These are phyloP conservation scores for Apostichopus japonicus DNA, from an alignment of 35 echinoderm and acorn worm genomes.

Conservation along the genomic window DNA sequence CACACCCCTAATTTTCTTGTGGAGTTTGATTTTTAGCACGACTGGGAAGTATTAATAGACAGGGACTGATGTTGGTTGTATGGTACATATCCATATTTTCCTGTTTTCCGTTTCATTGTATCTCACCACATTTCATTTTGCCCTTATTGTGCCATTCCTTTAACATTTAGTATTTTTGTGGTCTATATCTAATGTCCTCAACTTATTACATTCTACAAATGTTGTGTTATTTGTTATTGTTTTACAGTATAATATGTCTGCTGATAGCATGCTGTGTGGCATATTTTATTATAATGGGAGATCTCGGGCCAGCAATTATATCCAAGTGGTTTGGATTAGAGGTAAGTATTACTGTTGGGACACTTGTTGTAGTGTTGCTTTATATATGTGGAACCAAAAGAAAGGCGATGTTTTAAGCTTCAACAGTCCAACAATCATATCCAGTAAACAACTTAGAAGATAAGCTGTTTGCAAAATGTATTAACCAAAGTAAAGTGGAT, in stretches of 20 bases:
- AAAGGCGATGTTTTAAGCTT: neutral
- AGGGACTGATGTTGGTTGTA: too few species aligned
- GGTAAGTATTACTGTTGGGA: slow-evolving; percentile 48
- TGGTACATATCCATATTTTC: too few species aligned
- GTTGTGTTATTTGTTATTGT: slow-evolving; percentile 21
- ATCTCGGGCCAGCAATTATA: slow-evolving; percentile 86
- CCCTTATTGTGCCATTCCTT: too few species aligned
- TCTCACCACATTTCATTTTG: too few species aligned
- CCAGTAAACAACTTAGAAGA: neutral
- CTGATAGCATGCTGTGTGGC: slow-evolving; percentile 85
- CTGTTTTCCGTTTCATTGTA: neutral
- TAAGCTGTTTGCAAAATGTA: neutral
- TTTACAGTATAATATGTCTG: slow-evolving; percentile 88
- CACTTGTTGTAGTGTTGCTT: too few species aligned
- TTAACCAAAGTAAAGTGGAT: neutral
- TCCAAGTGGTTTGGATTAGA: slow-evolving; percentile 84
- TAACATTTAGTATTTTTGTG: too few species aligned
- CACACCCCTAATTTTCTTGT: too few species aligned
- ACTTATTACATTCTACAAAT: neutral
- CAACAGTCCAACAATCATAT: neutral
- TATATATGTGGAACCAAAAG: neutral
- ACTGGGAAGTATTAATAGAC: too few species aligned
- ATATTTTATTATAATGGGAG: slow-evolving; percentile 93
- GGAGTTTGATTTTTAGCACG: too few species aligned
- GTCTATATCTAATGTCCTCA: too few species aligned